These are phyloP conservation scores for Monarcha castaneiventris DNA, from an alignment of 2,113 vertebrate species.

Conservation along the genomic window DNA sequence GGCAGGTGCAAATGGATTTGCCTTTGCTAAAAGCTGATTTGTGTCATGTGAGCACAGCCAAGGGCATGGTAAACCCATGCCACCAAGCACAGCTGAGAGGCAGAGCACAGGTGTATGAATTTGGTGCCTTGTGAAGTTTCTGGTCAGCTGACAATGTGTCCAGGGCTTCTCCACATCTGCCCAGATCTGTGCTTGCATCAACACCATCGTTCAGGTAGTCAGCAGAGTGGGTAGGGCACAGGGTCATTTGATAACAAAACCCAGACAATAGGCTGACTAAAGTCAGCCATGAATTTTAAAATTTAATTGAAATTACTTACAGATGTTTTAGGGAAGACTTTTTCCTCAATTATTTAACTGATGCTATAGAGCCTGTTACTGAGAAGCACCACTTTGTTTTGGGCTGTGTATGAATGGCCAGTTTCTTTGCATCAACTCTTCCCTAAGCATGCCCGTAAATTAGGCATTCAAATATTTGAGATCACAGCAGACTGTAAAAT, in stretches of 20 bases:
- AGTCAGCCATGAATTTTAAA: neutral
- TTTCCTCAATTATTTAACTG: conserved; percentile 19
- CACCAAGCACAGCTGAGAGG: neutral
- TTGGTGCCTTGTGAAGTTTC: neutral
- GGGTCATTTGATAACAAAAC: neutral
- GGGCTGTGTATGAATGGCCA: neutral
- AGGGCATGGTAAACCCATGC: neutral
- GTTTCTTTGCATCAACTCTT: neutral
- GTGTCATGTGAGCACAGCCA: neutral
- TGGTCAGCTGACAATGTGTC: neutral
- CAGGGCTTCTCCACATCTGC: neutral
- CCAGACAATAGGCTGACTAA: neutral
- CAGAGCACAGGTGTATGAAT: neutral
- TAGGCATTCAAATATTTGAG: conserved; percentile 14
- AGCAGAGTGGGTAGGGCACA: rapidly evolving
- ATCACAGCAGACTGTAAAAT: conserved; percentile 24
- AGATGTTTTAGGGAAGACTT: conserved; percentile 10
- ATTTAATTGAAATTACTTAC: conserved; percentile 20
- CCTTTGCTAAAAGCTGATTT: neutral
- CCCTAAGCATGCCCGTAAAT: neutral
- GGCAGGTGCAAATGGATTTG: neutral
- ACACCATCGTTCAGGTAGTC: rapidly evolving
- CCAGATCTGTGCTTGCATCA: neutral
- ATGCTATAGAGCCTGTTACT: neutral
- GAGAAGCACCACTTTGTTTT: neutral